Conservation (phyloP, 2,113 vertebrate genomes). For the Sinocyclocheilus grahami region DNA sequence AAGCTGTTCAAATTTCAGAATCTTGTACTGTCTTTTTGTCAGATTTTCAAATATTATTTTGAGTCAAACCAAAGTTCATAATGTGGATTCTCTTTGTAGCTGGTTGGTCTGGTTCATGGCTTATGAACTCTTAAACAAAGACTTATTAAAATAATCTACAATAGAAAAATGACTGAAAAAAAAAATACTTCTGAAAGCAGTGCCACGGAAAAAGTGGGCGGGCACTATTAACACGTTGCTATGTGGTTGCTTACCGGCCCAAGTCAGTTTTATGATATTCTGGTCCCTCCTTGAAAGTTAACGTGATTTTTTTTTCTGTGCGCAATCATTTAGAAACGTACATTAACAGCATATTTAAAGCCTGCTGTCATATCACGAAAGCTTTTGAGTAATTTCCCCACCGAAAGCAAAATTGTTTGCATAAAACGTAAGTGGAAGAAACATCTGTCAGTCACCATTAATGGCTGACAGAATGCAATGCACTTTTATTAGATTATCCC, state of each 20-base stretch:
- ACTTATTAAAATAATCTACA: too few species aligned
- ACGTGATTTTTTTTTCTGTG: neutral
- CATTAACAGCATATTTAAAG: neutral
- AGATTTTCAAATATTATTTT: neutral
- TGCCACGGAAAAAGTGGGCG: neutral
- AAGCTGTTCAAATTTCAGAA: neutral
- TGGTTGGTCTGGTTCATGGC: too few species aligned
- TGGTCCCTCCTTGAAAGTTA: neutral
- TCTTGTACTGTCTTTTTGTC: neutral
- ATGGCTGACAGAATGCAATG: constrained; percentile 18
- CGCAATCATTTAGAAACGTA: neutral
- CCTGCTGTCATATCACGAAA: neutral
- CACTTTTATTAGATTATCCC: constrained; percentile 30
- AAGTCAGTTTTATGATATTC: neutral
- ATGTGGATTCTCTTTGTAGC: too few species aligned
- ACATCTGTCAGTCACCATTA: constrained; percentile 39
- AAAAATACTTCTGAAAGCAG: neutral
- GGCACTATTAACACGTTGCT: neutral
- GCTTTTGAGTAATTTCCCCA: constrained; percentile 13
- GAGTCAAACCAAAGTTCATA: neutral
- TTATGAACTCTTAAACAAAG: too few species aligned
- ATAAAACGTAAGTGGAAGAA: neutral
- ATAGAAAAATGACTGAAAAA: too few species aligned
- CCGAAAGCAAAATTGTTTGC: neutral
- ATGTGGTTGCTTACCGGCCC: neutral